A percentile compares a stretch with the other conserved stretches of the same genome.
Conservation (phyloP, 2,113 vertebrate species). For the Mus pahari region DNA sequence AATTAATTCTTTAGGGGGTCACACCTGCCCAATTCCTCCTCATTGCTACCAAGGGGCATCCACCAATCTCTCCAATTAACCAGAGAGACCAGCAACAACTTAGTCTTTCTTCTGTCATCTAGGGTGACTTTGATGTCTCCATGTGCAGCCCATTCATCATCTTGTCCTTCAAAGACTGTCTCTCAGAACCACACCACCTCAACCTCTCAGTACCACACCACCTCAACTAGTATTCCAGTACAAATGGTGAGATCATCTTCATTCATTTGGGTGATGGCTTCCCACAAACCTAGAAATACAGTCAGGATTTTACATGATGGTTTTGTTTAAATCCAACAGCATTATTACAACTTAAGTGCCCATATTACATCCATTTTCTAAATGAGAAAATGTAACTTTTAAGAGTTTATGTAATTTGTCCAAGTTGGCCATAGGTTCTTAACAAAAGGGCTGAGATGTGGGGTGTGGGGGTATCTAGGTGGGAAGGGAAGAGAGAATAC, state of each 20-base stretch:
- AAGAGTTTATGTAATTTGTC: background rate
- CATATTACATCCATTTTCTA: background rate
- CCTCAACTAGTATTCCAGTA: background rate
- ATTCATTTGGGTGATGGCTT: background rate
- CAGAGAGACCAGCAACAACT: background rate
- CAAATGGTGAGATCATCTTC: background rate
- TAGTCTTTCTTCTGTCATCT: background rate
- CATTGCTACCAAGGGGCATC: background rate
- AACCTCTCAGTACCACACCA: background rate
- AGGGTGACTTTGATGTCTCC: background rate
- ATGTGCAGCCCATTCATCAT: background rate
- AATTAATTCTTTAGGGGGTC: background rate
- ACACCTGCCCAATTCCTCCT: background rate
- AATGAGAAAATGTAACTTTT: slow-evolving; percentile 16
- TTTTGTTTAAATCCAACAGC: background rate
- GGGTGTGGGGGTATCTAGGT: background rate
- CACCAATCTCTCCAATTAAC: background rate
- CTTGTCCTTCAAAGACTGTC: background rate
- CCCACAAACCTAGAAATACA: background rate
- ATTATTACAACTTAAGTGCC: background rate
- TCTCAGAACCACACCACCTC: background rate
- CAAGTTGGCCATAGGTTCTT: background rate
- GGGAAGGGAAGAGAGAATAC: background rate
- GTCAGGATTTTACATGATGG: background rate
- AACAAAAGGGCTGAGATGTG: slow-evolving; percentile 8